These are phyloP conservation scores for Marisa cornuarietis DNA, from an alignment of 1,140 invertebrate species.

Conservation along the genomic window DNA sequence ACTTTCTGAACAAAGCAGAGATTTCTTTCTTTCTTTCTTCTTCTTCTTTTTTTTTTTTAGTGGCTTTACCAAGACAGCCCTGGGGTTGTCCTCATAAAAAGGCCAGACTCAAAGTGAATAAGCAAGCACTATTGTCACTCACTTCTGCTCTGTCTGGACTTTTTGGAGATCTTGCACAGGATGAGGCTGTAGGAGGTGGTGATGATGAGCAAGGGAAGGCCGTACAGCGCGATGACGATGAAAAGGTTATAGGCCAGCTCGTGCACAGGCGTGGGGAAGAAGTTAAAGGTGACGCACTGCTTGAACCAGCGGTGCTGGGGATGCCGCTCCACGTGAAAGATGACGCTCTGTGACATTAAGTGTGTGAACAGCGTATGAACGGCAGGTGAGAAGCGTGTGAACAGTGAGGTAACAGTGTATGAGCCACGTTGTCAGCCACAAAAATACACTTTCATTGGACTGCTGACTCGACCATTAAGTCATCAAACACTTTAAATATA, in stretches of 20 bases:
- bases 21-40: not conserved
- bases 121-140: constrained; percentile 51
- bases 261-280: constrained; percentile 71
- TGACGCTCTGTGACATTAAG: constrained; percentile 73
- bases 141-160: constrained; percentile 75
- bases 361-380: constrained; percentile 11
- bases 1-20: not conserved
- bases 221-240: constrained; percentile 83
- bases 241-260: constrained; percentile 82
- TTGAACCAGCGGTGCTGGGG: constrained; percentile 74
- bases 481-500: no score
- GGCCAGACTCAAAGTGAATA: no score
- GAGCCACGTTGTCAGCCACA: no score
- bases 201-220: constrained; percentile 83
- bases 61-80: no score
- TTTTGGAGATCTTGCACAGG: constrained; percentile 78
- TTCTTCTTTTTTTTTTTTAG: constrained; percentile 11
- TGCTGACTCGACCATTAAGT: no score
- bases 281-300: constrained; percentile 83
- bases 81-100: constrained; percentile 11
- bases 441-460: no score
- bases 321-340: constrained; percentile 78
- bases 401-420: no score
- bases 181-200: constrained; percentile 88
- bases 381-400: no score